Base-by-base conservation (phyloP, 2,113 vertebrate species). In the Pogona vitticeps region DNA sequence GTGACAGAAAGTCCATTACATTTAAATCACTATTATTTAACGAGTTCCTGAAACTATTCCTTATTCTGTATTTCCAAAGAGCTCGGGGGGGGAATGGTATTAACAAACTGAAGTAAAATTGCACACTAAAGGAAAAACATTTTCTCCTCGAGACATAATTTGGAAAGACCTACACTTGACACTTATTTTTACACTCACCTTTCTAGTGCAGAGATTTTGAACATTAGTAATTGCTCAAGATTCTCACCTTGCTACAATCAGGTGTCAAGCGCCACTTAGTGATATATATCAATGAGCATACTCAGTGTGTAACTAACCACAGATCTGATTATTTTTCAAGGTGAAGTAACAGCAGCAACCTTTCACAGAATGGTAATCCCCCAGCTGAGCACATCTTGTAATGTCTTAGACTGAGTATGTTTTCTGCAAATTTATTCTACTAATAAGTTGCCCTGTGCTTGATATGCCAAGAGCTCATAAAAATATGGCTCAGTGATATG, bases 301-400 rank as follows among this genome's bases (percentile, higher is more conserved):
- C 63, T 82, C 13, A 36, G 23, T 33, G 77, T 89, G 89, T 88
- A 80, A 91, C 86, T 79, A 94, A 90, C 80, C 89, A 92, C 82
- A 90, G 84, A 82, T 88, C 84, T 85, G 31, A 91, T 91, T 93
- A 86, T 56, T 94, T 52, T 78, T 91, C 52, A 91, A 86, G 77
- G 77, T 86, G 65, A 80, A 93, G 76, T 93, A 92, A 87, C 94
- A 92, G 82, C 92, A 94, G 90, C 23, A 31, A 58, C 68, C 52
- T 85, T 81, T 58, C 52, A 83, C 86, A 90, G 91, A 94, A 89
- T 90, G 88, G 85, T 92, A 88, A 90, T 91, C 83, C 87, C 73
- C 52, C 56, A 86, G 79, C 26, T 63, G 61, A 67, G 86, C 81
- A 89, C 67, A 23, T 91, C 92, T 80, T 83, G 40, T 88, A 90